phyloP scores from a whole-genome alignment of 2,113 vertebrate species.

The Pygathrix nemaeus region DNA sequence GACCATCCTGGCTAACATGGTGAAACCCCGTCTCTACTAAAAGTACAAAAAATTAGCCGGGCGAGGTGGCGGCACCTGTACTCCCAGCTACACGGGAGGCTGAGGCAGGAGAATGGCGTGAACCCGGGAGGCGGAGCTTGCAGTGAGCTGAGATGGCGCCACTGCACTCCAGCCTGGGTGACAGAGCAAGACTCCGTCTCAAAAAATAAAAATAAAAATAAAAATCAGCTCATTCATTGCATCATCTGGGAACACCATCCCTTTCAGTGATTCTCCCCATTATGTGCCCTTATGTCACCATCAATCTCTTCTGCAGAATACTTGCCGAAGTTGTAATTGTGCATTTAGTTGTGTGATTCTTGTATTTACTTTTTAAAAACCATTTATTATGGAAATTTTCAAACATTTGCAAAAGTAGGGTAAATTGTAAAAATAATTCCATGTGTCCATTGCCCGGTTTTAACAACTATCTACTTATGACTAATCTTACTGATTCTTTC shows the following conservation, averaged over 20 bases:
- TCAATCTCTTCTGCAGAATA: background rate
- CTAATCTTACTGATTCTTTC: background rate
- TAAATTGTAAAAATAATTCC: background rate
- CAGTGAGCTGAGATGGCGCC: accelerated
- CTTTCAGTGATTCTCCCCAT: background rate
- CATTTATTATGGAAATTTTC: background rate
- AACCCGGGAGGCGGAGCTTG: too few species aligned
- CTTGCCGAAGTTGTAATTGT: background rate
- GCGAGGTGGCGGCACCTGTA: accelerated
- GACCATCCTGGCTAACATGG: too few species aligned
- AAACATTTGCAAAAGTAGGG: background rate
- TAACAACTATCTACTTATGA: background rate
- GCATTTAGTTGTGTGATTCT: background rate
- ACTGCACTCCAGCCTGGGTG: too few species aligned
- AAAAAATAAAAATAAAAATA: background rate
- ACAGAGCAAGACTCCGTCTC: too few species aligned
- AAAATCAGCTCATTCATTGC: background rate
- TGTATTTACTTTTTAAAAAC: background rate
- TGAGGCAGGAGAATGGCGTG: too few species aligned
- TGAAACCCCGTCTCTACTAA: too few species aligned
- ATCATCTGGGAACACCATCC: background rate
- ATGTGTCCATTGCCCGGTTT: background rate
- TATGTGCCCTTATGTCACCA: background rate
- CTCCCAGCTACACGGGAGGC: too few species aligned
- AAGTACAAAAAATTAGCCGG: too few species aligned